These are phyloP conservation scores for Coenonympha glycerion DNA, from an alignment of 2,888 invertebrate species.

Conservation along the genomic window DNA sequence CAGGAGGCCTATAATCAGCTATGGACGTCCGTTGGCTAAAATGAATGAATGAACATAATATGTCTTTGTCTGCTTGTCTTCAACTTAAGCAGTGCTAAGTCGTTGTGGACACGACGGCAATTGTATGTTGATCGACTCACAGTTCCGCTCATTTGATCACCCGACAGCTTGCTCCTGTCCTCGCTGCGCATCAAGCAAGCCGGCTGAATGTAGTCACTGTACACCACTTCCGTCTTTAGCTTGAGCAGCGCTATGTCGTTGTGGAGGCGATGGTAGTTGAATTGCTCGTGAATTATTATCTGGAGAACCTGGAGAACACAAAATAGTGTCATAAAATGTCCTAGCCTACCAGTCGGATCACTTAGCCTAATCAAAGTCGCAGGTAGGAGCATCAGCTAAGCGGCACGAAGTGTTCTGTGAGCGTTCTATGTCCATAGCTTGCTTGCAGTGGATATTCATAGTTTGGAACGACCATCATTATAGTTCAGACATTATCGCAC, in stretches of 20 bases:
- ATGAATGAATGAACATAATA: too few relatives aligned
- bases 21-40: too few relatives aligned
- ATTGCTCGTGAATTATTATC: conserved; percentile 32
- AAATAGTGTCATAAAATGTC: background rate
- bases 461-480: background rate
- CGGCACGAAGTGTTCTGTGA: too few relatives aligned
- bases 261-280: conserved; percentile 13
- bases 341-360: too few relatives aligned
- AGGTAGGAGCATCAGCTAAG: too few relatives aligned
- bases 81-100: too few relatives aligned
- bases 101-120: too few relatives aligned
- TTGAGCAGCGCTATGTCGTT: conserved; percentile 37
- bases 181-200: conserved; percentile 34
- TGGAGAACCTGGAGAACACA: conserved; percentile 15
- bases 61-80: too few relatives aligned
- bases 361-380: background rate
- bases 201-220: conserved; percentile 34
- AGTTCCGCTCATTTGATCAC: background rate
- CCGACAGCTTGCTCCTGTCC: conserved; percentile 7
- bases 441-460: too few relatives aligned
- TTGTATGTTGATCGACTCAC: background rate
- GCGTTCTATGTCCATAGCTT: too few relatives aligned
- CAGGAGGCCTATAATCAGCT: too few relatives aligned
- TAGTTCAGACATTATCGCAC: background rate
- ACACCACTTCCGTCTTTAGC: conserved; percentile 28